Evolutionary conservation across 2,888 invertebrate species (phyloP).

Genomic region (Electrophaes corylata): DNA sequence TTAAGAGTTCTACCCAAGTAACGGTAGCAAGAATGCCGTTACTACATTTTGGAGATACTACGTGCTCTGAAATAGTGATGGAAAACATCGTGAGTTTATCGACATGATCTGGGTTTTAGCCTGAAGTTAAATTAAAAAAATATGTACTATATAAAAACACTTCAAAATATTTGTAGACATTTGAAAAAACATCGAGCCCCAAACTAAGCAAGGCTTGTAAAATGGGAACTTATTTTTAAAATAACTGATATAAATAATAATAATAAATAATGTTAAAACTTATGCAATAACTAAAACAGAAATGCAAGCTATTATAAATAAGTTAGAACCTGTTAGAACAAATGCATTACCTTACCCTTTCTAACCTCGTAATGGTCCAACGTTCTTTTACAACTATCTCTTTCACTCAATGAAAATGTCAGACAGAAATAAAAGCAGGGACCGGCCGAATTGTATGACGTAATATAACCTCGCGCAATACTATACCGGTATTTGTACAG

Average conservation of each 20-base stretch:
- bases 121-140: no score
- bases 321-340: no score
- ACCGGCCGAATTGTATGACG: constrained; percentile 35
- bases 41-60: background rate
- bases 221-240: no score
- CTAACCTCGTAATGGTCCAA: constrained; percentile 4
- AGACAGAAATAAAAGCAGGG: constrained; percentile 20
- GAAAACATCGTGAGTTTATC: background rate
- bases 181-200: no score
- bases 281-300: no score
- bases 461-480: constrained; percentile 43
- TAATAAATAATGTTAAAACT: background rate
- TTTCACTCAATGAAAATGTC: constrained; percentile 25
- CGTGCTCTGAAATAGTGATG: background rate
- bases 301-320: no score
- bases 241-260: no score
- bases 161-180: no score
- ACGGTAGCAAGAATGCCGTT: constrained; percentile 3
- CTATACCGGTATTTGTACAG: constrained; percentile 32
- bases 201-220: no score
- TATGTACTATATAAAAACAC: no score
- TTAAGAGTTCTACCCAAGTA: background rate
- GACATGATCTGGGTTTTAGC: background rate
- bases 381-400: constrained; percentile 18
- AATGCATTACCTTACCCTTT: constrained; percentile 1